Base-by-base conservation (phyloP, 2,113 vertebrate species). In the Microtus montanus region DNA sequence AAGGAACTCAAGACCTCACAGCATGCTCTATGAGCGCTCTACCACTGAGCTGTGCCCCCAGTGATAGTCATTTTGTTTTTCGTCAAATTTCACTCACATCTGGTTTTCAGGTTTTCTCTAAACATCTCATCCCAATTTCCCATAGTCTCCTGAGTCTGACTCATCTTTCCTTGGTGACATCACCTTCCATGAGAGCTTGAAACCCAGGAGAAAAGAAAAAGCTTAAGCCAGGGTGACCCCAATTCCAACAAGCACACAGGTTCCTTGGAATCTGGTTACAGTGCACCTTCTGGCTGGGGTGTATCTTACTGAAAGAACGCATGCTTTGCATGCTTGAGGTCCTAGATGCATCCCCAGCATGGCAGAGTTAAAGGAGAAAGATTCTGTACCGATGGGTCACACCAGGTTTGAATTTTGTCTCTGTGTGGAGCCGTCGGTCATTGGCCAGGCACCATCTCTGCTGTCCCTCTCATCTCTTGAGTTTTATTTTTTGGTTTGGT, bases 221-320 rank as follows among this genome's bases (percentile, higher is more conserved):
- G 22, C 52, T 88, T 41, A 71, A 33, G 54, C 79, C 2, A 22
- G 2, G 0, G 1, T 0, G 0, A 63, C 66, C 90, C 28, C 5
- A 68, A 13, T 63, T 49, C 35, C 26, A 70, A 66, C 17, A 0
- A 0, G 19, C 41, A 2, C 47, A 19, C 0, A 0, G 0, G 10
- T 41, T 12, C 1, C n/a, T 11, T 12, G 24, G 38, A 24, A 11
- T 54, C 38, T 28, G 13, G 41, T 5, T 9, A 9, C n/a, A 66
- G 12, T 4, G 13, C 71, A 54, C n/a, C 24, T n/a, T 58, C 90
- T 75, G 30, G 38, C 47, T 49, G 49, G 49, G 49, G 4, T 19
- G 30, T 6, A 1, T 38, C 47, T 70, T 28, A 13, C 49, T 47
- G 41, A 3, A 12, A 5, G 63, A 17, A 6, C 14, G 8, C 14